Evolutionary conservation across 2,888 invertebrate species (phyloP).

Genomic region (Troilus luridus): DNA sequence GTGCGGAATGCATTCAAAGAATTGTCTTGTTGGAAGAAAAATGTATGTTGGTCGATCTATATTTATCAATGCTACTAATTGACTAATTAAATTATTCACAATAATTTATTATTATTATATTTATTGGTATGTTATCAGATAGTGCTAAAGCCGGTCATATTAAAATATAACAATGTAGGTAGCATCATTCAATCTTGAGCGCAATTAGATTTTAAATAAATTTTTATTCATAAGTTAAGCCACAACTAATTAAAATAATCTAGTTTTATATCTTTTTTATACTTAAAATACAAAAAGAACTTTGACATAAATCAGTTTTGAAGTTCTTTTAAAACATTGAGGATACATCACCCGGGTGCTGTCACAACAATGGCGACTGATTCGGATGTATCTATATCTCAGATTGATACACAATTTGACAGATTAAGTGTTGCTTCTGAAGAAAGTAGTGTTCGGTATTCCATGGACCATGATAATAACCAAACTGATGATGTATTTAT

Average conservation of each 20-base stretch:
- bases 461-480: conserved; percentile 60
- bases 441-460: conserved; percentile 59
- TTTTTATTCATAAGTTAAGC: neutral
- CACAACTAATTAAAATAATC: no score
- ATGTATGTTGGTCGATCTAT: neutral
- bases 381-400: conserved; percentile 58
- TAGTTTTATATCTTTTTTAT: no score
- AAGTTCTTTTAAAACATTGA: neutral
- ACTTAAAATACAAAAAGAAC: neutral
- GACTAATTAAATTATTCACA: no score
- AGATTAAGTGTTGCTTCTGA: conserved; percentile 62
- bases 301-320: neutral
- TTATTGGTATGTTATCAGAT: neutral
- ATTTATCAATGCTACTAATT: neutral
- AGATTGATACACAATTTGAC: conserved; percentile 60
- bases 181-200: neutral
- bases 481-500: conserved; percentile 63
- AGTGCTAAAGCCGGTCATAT: neutral
- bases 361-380: conserved; percentile 58
- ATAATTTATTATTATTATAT: no score
- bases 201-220: neutral
- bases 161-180: neutral
- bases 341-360: neutral
- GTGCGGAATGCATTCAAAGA: no score
- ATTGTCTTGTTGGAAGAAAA: neutral